phyloP scores from a whole-genome alignment of 2,797 vertebrate species.

The Enteromius fasciolatus region DNA sequence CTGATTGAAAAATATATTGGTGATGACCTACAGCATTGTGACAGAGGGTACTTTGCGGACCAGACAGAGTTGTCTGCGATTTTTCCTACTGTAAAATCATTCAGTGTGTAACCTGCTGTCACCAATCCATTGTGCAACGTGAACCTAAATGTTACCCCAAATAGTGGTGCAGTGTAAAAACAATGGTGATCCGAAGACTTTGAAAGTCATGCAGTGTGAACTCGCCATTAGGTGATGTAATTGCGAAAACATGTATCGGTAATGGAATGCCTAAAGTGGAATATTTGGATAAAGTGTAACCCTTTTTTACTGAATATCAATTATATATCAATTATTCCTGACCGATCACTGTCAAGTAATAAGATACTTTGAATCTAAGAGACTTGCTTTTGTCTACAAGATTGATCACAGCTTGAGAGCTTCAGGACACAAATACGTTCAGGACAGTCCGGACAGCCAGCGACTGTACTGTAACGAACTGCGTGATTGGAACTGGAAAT shows the following conservation, averaged over 20 bases:
- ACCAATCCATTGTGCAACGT: not conserved
- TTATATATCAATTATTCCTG: not conserved
- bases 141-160: not conserved
- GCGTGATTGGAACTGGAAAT: conserved; percentile 50
- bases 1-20: not conserved
- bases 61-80: not conserved
- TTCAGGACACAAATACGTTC: conserved; percentile 17
- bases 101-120: not conserved
- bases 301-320: not conserved
- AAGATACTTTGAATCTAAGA: not conserved
- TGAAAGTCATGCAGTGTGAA: not conserved
- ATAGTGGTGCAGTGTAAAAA: not conserved
- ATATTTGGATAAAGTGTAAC: too few species aligned
- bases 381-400: not conserved
- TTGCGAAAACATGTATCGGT: not conserved
- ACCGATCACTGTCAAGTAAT: too few species aligned
- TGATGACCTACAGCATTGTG: not conserved
- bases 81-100: not conserved
- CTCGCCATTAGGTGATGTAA: not conserved
- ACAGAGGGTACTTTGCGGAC: not conserved
- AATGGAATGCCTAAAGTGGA: not conserved
- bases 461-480: conserved; percentile 43
- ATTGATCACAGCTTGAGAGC: conserved; percentile 35
- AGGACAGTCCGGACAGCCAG: not conserved
- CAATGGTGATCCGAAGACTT: not conserved